Base-by-base conservation (phyloP, 1,140 invertebrate genomes). In the Lepidostoma basale region DNA sequence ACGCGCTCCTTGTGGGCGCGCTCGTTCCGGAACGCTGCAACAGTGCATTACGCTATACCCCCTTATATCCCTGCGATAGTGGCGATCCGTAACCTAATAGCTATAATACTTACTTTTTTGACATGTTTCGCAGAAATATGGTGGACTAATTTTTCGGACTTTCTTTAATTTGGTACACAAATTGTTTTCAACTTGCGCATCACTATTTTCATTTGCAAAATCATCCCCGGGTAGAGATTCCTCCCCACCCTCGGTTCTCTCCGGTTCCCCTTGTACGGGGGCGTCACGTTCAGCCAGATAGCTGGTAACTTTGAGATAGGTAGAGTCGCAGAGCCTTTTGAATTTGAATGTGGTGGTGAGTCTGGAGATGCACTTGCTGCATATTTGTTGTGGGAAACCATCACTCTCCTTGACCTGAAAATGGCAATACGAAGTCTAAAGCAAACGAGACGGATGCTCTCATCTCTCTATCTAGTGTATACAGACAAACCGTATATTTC, bases 331-430 rank as follows among this genome's bases (percentile, higher is more conserved):
- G 36, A 65, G 62, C 20, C 49, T 45, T 67, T 72, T 74, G 63
- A 77, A 77, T 64, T 74, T 74, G 47, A 76, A 75, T 14, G 76
- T 64, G 2, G 68, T 62, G n/a, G 73, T 70, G 2, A 77, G 54
- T 44, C 52, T 73, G 6, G 63, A 74, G 3, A 74, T 62, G 65
- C 76, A 77, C 70, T 74, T 74, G 20, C 58, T 62, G 58, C 75
- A 76, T 18, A 76, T 76, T 36, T 72, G 26, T 36, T 40, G 23
- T 1, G 73, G 74, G 22, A 77, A 39, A 49, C 65, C 69, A 45
- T 76, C 76, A 39, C 73, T 67, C 49, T 63, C 56, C 42, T 60
- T 49, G 14, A 73, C 69, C 76, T 77, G 54, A 44, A 75, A 62
- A 44, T 6, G 12, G 30, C 12, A 33, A 6, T 33, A 6, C 12